Conservation (phyloP, 2,113 vertebrate genomes). For the Parus major region DNA sequence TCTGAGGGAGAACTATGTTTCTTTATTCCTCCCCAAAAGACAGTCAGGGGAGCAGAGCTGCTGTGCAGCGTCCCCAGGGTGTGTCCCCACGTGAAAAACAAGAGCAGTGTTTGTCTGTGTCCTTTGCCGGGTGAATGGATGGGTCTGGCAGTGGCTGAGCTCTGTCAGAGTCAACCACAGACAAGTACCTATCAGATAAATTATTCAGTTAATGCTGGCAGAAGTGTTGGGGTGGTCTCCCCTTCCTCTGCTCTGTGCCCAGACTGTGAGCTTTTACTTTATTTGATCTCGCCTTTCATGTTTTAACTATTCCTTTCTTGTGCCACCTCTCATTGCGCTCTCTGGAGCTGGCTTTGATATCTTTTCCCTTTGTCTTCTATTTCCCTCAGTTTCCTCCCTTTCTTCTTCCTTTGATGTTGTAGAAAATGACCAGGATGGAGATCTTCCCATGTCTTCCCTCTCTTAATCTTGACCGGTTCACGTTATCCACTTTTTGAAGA, state of each 20-base stretch:
- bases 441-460: neutral
- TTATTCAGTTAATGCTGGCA: neutral
- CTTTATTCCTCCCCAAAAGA: neutral
- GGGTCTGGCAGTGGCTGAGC: neutral
- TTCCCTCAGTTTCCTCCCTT: neutral
- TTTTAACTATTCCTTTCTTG: neutral
- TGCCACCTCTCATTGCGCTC: neutral
- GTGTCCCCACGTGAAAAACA: neutral
- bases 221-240: neutral
- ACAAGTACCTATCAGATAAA: neutral
- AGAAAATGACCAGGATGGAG: neutral
- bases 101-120: neutral
- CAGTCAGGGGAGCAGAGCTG: neutral
- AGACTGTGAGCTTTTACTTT: conserved; percentile 24
- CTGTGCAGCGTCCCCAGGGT: neutral
- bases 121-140: neutral
- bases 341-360: neutral
- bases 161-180: neutral
- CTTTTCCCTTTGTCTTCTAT: neutral
- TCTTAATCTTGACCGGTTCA: neutral
- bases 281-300: conserved; percentile 25
- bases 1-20: neutral
- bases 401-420: neutral
- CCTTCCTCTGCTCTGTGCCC: neutral
- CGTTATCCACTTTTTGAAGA: neutral